Evolutionary conservation across 1,140 invertebrate genomes (phyloP).

Genomic region (Megalopta genalis): DNA sequence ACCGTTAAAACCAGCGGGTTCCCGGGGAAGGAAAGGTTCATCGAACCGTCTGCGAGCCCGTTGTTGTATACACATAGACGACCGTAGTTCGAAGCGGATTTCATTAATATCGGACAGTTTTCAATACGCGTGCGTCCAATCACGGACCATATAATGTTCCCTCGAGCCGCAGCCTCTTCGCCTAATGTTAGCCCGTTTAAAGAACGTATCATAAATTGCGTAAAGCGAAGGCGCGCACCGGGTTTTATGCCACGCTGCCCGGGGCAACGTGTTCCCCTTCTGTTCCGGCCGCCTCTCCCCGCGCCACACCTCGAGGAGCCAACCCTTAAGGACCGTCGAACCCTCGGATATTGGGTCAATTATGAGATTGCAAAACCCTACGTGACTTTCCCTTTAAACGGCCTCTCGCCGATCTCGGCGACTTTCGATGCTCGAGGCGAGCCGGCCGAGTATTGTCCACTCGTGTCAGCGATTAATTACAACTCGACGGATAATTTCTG

Average conservation of each 20-base stretch:
- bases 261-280: constrained; percentile 22
- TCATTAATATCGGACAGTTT: constrained; percentile 15
- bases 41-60: no score
- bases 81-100: neutral
- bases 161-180: constrained; percentile 18
- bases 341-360: constrained; percentile 1
- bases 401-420: no score
- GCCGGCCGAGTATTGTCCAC: no score
- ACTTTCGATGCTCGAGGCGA: no score
- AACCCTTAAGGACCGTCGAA: constrained; percentile 11
- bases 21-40: no score
- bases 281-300: neutral
- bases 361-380: constrained; percentile 10
- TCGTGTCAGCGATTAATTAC: no score
- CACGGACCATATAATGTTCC: constrained; percentile 17
- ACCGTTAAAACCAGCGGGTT: no score
- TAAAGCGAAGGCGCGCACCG: constrained; percentile 45
- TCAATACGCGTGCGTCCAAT: constrained; percentile 41
- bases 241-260: constrained; percentile 31
- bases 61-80: neutral
- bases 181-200: constrained; percentile 47
- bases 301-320: neutral
- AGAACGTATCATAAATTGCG: constrained; percentile 51
- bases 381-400: no score
- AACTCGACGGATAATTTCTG: no score